Percentiles rank a stretch among this genome's conserved stretches.
Evolutionary conservation across 2,113 vertebrate genomes (phyloP).

Genomic region (Cettia cetti): DNA sequence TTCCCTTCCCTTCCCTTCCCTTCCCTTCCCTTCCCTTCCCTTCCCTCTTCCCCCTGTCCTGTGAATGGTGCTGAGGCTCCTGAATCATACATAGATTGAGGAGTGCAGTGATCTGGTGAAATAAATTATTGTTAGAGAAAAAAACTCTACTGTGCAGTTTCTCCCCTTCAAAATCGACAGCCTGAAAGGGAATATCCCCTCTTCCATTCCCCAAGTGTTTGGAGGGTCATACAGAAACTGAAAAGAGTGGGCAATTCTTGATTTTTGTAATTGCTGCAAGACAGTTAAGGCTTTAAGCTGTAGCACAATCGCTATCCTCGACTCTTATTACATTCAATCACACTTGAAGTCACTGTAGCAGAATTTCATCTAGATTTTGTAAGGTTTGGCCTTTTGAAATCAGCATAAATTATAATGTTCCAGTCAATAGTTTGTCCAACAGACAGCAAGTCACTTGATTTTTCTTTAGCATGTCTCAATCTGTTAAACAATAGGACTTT

Average conservation of each 20-base stretch:
- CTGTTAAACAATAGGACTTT: conserved; percentile 32
- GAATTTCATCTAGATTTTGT: conserved; percentile 6
- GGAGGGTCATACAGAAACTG: background rate
- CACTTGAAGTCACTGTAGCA: background rate
- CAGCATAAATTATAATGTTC: background rate
- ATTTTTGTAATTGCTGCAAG: background rate
- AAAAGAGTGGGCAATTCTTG: background rate
- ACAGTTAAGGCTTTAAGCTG: background rate
- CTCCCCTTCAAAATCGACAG: background rate
- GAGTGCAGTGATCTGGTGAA: background rate
- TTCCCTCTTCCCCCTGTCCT: background rate
- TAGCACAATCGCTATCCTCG: background rate
- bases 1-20: background rate
- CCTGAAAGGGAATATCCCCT: background rate
- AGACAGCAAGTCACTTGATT: conserved; percentile 17
- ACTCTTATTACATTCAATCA: background rate
- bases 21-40: background rate
- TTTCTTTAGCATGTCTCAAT: conserved; percentile 11
- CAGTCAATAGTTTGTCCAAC: conserved; percentile 12
- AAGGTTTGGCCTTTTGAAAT: background rate
- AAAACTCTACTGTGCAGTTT: background rate
- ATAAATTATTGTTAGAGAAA: background rate
- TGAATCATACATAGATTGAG: background rate
- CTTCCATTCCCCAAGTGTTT: background rate
- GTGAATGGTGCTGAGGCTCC: background rate